Evolutionary conservation across 2,797 vertebrate species (phyloP), one percentile per base, ranked within the genome.

Genomic region (Channallabes apus): DNA sequence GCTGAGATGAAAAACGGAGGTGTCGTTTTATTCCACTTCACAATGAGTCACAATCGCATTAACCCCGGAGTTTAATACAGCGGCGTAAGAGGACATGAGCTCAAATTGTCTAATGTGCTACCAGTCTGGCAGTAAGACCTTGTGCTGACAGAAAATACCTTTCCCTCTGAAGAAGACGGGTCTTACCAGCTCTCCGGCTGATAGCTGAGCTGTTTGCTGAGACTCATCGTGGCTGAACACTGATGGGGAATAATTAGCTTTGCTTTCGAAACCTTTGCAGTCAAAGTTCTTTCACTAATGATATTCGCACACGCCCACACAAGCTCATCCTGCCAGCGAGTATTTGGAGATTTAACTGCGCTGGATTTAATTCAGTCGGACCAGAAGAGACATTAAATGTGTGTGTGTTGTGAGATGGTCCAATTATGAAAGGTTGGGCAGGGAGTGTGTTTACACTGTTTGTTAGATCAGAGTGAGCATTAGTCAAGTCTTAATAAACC

Each of bases 381-480:
- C 59, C 59, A 81, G 69, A 51, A 54, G 58, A 80, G n/a, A 5
- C 29, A 5, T 32, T 4, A 81, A 58, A 18, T 64, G 62, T 69
- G 67, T 61, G 62, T 46, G 61, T n/a, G 56, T 61, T 84, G 87
- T 88, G 90, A 85, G 80, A 58, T 83, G 89, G 38, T 67, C 67
- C 2, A 72, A 88, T 90, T 88, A 88, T 4, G 88, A 89, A 87
- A 86, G 90, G 88, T 61, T 87, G 69, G 82, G 76, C 22, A 58
- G 80, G 2, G 20, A 20, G 41, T 75, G 59, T 82, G 80, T 86
- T 67, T 86, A 69, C 61, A 51, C 41, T 75, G 71, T 71, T 24
- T 75, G 69, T 27, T 69, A 78, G 64, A 11, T 61, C 14, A 6
- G 12, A 51, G 27, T 2, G 54, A 17, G 12, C 68, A 29, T 71